These are phyloP conservation scores for Loriculus beryllinus DNA, from an alignment of 2,797 vertebrate species.

Conservation along the genomic window DNA sequence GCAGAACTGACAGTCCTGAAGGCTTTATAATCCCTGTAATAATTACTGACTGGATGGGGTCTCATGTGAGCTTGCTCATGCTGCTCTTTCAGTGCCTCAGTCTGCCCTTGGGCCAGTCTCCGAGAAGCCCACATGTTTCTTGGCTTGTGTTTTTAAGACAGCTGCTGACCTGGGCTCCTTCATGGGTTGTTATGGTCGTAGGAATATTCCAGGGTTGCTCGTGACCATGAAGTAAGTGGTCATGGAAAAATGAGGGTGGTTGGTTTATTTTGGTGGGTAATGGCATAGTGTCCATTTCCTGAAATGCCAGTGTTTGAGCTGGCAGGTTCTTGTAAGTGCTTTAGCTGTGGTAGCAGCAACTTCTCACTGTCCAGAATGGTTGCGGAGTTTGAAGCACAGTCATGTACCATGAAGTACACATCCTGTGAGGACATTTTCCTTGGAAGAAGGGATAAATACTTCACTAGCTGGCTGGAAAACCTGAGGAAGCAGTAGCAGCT, in stretches of 20 bases:
- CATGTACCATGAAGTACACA: accelerated
- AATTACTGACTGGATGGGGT: not conserved
- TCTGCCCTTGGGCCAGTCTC: not conserved
- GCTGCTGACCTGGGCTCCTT: not conserved
- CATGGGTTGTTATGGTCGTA: not conserved
- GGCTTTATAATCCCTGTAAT: not conserved
- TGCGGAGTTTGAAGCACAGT: not conserved
- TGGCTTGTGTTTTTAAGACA: not conserved
- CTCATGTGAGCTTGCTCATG: not conserved
- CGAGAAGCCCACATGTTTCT: not conserved
- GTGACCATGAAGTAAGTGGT: not conserved
- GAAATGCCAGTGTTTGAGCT: not conserved
- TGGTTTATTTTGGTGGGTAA: not conserved
- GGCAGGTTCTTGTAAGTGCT: not conserved
- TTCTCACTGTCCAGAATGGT: not conserved
- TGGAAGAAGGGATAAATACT: not conserved
- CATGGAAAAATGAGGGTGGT: not conserved
- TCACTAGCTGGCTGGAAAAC: not conserved
- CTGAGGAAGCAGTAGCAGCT: not conserved
- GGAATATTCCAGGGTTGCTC: not conserved
- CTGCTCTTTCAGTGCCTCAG: not conserved
- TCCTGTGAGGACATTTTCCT: not conserved
- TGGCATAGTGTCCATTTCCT: not conserved
- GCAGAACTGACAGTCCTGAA: not conserved
- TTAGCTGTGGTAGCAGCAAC: not conserved